Base-by-base conservation (phyloP, 2,797 vertebrate species). In the Zalophus californianus region DNA sequence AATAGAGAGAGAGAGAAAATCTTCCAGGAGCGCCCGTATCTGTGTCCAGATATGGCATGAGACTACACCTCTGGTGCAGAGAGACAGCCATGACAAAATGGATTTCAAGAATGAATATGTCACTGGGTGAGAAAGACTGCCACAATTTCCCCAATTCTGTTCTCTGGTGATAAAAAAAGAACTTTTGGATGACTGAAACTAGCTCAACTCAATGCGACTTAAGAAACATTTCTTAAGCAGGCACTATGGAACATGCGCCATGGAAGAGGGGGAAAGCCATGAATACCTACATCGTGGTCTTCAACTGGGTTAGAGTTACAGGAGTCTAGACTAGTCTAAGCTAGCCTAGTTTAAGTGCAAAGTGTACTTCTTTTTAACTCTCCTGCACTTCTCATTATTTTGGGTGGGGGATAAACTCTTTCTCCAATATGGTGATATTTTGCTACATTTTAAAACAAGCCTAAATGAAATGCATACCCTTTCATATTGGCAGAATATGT, bases 381-480 rank as follows among this genome's bases (percentile, higher is more conserved):
- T 38, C 14, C 25, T 52, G 16, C 15, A 72, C 25, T 86, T 86
- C 10, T 95, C 44, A 64, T 82, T 54, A 60, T 85, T 85, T 86
- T 75, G 52, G 15, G 52, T 41, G 32, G 25, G 38, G 44, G 48
- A 48, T 62, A 41, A 21, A 86, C 20, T 50, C 15, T 88, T 79
- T 16, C 86, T 29, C 38, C 72, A 68, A 66, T 87, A 56, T 83
- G 32, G 27, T 50, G 54, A 83, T 68, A 23, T 82, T 96, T 93
- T 86, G n/a, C 12, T 72, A 44, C 12, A 38, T 85, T 95, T 80
- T 73, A 93, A 77, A 96, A 86, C 73, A 93, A 86, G 5, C 52
- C 54, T 87, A 93, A 72, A 72, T 60, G 38, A 94, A 95, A 89
- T 50, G 13, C 56, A 70, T n/a, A 72, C 64, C 41, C 88, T 93